Percentiles rank a stretch among this genome's conserved stretches.
Conservation (phyloP, 2,797 vertebrate species). For the Pseudochromis fuscus region DNA sequence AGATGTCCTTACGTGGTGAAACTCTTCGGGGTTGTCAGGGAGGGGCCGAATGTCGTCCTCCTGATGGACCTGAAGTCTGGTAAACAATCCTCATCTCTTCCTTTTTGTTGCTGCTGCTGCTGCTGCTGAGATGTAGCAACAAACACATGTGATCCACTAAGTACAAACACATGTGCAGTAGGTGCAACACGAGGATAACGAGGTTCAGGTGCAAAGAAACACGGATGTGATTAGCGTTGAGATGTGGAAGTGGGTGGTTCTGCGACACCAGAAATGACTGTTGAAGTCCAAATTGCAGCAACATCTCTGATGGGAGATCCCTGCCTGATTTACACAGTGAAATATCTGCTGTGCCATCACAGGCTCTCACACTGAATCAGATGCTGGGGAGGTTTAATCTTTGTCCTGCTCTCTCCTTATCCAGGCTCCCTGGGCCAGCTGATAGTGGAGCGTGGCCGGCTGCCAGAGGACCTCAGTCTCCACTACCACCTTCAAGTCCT, state of each 20-base stretch:
- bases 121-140: background rate
- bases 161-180: slow-evolving; percentile 17
- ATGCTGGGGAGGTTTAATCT: background rate
- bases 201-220: slow-evolving; percentile 24
- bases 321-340: slow-evolving; percentile 7
- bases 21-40: slow-evolving; percentile 94
- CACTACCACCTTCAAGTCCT: slow-evolving; percentile 91
- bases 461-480: slow-evolving; percentile 93
- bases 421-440: slow-evolving; percentile 92
- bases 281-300: slow-evolving; percentile 26
- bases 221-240: slow-evolving; percentile 22
- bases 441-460: slow-evolving; percentile 89
- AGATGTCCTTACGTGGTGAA: slow-evolving; percentile 90
- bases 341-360: slow-evolving; percentile 16
- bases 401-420: slow-evolving; percentile 15
- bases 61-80: slow-evolving; percentile 95
- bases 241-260: slow-evolving; percentile 47
- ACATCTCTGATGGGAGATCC: slow-evolving; percentile 11
- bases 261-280: slow-evolving; percentile 46
- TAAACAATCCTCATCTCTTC: slow-evolving; percentile 69
- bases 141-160: slow-evolving; percentile 5
- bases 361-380: background rate
- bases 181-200: slow-evolving; percentile 6
- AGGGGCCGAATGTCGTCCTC: slow-evolving; percentile 91
- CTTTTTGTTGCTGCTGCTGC: background rate